Conservation (phyloP, 2,113 vertebrate genomes). For the Campylomormyrus numenius region DNA sequence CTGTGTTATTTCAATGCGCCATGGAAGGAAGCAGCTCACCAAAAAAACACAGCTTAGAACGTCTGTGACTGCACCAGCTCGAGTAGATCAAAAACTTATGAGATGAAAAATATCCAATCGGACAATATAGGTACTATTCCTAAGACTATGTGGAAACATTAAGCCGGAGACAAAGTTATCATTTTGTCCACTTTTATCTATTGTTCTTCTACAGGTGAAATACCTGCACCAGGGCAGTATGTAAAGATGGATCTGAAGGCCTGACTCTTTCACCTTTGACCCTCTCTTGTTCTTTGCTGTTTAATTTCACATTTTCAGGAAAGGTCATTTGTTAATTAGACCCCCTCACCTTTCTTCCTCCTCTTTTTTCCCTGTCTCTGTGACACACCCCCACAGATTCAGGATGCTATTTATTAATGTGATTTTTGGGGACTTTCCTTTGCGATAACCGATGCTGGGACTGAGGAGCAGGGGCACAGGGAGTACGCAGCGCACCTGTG, state of each 20-base stretch:
- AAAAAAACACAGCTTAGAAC: background rate
- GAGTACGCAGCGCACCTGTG: background rate
- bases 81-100: background rate
- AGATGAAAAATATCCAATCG: background rate
- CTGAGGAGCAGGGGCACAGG: constrained; percentile 23
- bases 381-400: constrained; percentile 7
- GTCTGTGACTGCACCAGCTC: background rate
- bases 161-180: background rate
- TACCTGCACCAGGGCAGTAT: background rate
- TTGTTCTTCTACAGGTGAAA: background rate
- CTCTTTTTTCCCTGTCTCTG: background rate
- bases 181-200: background rate
- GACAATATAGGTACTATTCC: background rate
- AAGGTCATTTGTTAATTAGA: background rate
- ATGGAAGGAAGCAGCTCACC: background rate
- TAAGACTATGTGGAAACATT: background rate
- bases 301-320: background rate
- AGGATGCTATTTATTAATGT: constrained; percentile 20
- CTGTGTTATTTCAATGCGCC: background rate
- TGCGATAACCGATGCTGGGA: background rate
- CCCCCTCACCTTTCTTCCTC: background rate
- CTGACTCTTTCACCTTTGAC: background rate
- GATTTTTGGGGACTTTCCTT: constrained; percentile 21
- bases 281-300: background rate
- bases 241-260: background rate